These are phyloP conservation scores for Parasteatoda lunata DNA, from an alignment of 2,888 invertebrate species.

Conservation along the genomic window DNA sequence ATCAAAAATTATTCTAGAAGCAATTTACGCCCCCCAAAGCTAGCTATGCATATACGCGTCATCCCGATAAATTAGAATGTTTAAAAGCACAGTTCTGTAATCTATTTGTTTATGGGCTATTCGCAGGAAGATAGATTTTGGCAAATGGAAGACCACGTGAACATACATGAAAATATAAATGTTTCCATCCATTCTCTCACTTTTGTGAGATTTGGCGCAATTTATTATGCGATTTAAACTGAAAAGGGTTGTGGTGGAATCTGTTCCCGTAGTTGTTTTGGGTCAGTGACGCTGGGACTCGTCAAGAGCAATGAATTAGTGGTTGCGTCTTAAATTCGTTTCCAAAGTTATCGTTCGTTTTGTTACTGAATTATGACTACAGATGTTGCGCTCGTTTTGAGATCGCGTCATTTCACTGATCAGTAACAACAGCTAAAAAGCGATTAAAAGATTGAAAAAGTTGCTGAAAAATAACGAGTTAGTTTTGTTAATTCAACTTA, in stretches of 20 bases:
- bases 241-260: constrained; percentile 20
- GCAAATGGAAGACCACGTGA: background rate
- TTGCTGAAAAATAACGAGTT: background rate
- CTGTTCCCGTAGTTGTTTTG: background rate
- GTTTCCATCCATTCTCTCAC: background rate
- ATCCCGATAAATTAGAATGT: constrained; percentile 65
- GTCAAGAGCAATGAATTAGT: background rate
- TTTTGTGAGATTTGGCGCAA: background rate
- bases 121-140: constrained; percentile 44
- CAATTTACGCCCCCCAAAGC: constrained; percentile 48
- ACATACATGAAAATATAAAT: constrained; percentile 45
- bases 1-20: constrained; percentile 68
- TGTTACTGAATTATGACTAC: background rate
- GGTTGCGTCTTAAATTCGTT: background rate
- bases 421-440: background rate
- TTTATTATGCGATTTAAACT: constrained; percentile 52
- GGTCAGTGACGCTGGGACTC: constrained; percentile 23
- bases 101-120: constrained; percentile 65
- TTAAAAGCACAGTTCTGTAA: constrained; percentile 54
- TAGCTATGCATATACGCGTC: constrained; percentile 11
- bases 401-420: background rate
- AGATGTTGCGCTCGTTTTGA: background rate
- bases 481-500: background rate
- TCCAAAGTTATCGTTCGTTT: background rate
- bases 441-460: constrained; percentile 1